Percentiles rank a stretch among this genome's conserved stretches.
Conservation (phyloP, 1,140 invertebrate species). For the Drosophila repletoides region DNA sequence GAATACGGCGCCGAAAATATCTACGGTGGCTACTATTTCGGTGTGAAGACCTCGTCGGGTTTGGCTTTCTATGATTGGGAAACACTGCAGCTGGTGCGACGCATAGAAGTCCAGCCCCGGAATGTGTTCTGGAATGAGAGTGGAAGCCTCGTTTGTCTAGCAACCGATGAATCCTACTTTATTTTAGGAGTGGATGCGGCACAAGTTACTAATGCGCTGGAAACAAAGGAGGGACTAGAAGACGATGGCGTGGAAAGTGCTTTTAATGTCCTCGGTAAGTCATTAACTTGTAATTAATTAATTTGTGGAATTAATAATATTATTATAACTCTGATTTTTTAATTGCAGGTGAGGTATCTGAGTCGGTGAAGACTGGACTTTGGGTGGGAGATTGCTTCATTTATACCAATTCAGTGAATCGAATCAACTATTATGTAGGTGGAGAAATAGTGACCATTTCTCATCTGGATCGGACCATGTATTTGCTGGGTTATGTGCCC, state of each 20-base stretch:
- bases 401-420: constrained; percentile 98
- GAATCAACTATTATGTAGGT: constrained; percentile 99
- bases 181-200: constrained; percentile 94
- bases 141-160: constrained; percentile 96
- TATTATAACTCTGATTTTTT: constrained; percentile 9
- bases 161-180: constrained; percentile 98
- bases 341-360: constrained; percentile 89
- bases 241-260: constrained; percentile 99
- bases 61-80: constrained; percentile 99
- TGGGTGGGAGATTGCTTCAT: constrained; percentile 99
- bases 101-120: constrained; percentile 84
- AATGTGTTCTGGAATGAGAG: constrained; percentile 98
- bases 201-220: constrained; percentile 88
- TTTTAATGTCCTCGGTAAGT: constrained; percentile 90
- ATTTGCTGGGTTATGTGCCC: constrained; percentile 98
- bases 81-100: constrained; percentile 92
- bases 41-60: constrained; percentile 96
- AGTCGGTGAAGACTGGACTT: constrained; percentile 96
- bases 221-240: constrained; percentile 89
- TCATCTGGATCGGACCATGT: constrained; percentile 96
- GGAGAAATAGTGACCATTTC: constrained; percentile 99
- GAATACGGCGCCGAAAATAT: constrained; percentile 98
- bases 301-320: not conserved
- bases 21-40: constrained; percentile 96
- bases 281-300: no score